Conservation (phyloP, 1,140 invertebrate genomes). For the Microplitis mediator region DNA sequence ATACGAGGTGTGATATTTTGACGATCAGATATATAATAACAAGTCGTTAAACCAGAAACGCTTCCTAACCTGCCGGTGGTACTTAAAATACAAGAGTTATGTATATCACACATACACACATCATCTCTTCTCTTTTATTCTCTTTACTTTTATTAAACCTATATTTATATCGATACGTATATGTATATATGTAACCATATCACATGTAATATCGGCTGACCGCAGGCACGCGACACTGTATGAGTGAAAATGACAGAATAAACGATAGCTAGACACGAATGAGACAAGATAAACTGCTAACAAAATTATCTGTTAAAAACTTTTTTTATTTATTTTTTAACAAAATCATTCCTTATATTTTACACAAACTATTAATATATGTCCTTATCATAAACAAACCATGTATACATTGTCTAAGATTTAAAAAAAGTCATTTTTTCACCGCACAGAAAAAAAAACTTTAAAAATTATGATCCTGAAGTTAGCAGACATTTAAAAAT, state of each 20-base stretch:
- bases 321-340: too few species aligned
- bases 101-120: neutral
- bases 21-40: neutral
- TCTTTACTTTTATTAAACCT: neutral
- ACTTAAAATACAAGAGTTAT: neutral
- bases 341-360: too few species aligned
- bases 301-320: neutral
- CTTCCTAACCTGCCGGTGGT: constrained; percentile 7
- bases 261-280: constrained; percentile 18
- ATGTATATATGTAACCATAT: neutral
- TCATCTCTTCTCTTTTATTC: too few species aligned
- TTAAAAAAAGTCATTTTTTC: too few species aligned
- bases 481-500: too few species aligned
- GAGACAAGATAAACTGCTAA: neutral
- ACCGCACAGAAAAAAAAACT: too few species aligned
- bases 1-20: neutral
- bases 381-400: too few species aligned
- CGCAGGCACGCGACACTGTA: constrained; percentile 13
- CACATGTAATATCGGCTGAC: constrained; percentile 1
- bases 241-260: constrained; percentile 21
- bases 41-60: constrained; percentile 4
- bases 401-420: too few species aligned
- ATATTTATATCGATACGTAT: neutral
- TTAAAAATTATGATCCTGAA: too few species aligned
- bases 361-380: too few species aligned